Base-by-base conservation (phyloP, 2,888 invertebrate genomes). In the Aquatica leii region DNA sequence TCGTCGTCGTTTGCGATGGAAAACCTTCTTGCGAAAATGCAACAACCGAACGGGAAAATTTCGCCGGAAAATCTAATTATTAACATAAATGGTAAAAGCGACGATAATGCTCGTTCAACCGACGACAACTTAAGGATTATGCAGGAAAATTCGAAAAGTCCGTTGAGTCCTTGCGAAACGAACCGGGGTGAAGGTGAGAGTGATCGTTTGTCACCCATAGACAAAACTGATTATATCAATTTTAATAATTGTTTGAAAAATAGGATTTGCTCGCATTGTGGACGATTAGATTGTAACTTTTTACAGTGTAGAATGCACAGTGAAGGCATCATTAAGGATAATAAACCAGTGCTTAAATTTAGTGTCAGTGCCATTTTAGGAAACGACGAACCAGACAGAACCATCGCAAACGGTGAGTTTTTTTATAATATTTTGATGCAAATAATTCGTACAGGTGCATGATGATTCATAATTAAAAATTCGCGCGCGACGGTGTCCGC, bases 321-420 rank as follows among this genome's bases (percentile, higher is more conserved):
- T 71, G 76, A 75, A 50, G 65, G 69, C 43, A 65, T 71, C 65
- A 75, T 79, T 58, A 81, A 81, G 59, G 81, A 81, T 71, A 77
- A 71, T 56, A 93, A 93, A 76, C 94, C 94, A 15, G 87, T 93
- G 77, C 85, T 95, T 74, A 95, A 95, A 82, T 95, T 95, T 82
- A 95, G 95, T 87, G 95, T 95, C 68, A 94, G 92, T 85, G 95
- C 95, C 48, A 95, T 95, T 73, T 84, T 95, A 74, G 94, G 94
- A 0, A 84, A 84, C 67, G 88, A 89, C 71, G 66, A 66, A 49
- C 53, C 66, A 2, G 59, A 56, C 35, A 72, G 75, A 61, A 74
- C 67, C 67, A 62, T 66, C 14, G 69, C 66, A 34, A 75, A 70
- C 64, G 75, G 77, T 75, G 69, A 74, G 69, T 24, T 34, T 51